Base-by-base conservation (phyloP, 2,888 invertebrate species). In the Anthoptus insignis region DNA sequence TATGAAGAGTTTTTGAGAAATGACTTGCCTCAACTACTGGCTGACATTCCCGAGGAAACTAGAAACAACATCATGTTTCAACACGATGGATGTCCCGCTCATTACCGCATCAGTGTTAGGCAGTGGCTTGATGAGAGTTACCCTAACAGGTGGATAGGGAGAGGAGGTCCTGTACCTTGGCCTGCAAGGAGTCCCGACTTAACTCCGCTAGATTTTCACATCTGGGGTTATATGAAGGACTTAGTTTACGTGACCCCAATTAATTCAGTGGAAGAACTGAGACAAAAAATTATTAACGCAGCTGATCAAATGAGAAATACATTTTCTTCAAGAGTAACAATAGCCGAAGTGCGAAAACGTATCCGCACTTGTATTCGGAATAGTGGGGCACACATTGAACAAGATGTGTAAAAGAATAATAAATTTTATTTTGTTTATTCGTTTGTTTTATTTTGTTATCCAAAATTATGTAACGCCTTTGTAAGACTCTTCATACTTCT, bases 171-270 rank as follows among this genome's bases (percentile, higher is more conserved):
- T 22, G 47, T 50, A 13, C 64, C 57, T 13, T 58, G 64, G 64
- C 58, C 64, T 5, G 64, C 32, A 34, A 39, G 64, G 16, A 58
- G 42, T 32, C 64, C 58, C n/a, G 58, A 64, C 39, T 37, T 54
- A 13, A 54, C 54, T 21, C 54, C 22, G 37, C 6, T 29, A 16
- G 58, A 47, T 21, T 59, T 32, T 45, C 29, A 59, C 21, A 24
- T 54, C 22, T 54, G 37, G 54, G 54, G 37, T 19, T 24, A 49
- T 22, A 49, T 22, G 49, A 49, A 49, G 22, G 22, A 49, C 21
- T 49, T 49, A 13, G 49, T 49, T 22, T 49, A 49, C 19, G 42
- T 42, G 42, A 42, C 42, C 42, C 42, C 32, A 14, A 42, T 42
- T 19, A 42, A 42, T 42, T 42, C 42, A 42, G 19, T 42, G 16